Evolutionary conservation across 2,888 invertebrate species (phyloP), one percentile per base, ranked within the genome.

Genomic region (Catocala nupta): DNA sequence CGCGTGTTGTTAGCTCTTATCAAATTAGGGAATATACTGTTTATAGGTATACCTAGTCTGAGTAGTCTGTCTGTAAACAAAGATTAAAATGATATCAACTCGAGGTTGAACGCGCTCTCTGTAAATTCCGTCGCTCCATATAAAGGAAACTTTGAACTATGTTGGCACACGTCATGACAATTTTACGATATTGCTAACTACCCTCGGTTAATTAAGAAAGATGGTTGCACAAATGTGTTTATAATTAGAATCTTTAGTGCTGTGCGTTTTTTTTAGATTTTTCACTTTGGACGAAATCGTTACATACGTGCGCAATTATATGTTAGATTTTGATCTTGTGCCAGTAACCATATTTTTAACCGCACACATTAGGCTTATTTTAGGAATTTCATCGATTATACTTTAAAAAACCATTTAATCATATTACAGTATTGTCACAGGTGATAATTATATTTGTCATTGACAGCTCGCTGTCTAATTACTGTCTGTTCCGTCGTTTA

Each of bases 311-410:
- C 68, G 63, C 58, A 62, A 58, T 65, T 71, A 59, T 65, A 63
- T 71, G 60, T 72, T 76, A 73, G 77, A 48, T 64, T 62, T 81
- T 83, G 82, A 81, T 77, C 74, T 55, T 61, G 60, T 82, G 84
- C 83, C 83, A 83, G 73, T 79, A 72, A 63, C 73, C 71, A 75
- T 77, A 75, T 78, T 70, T 78, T 71, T 78, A 75, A 74, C 66
- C 65, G 59, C 58, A 52, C 63, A 68, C 56, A 69, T 42, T 64
- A 52, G 44, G 13, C 16, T 54, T 69, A 68, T 80, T 74, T 66
- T 55, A 68, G 73, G 50, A 61, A 55, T 52, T 59, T 50, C 33
- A 39, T 42, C 10, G 25, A 36, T 47, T 7, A 5, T 50, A 10
- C 36, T 43, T 43, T 10, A 43, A 43, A 1, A 11, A n/a, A 43